Base-by-base conservation (phyloP, 92 coral and sea anemone species). In the Heteractis magnifica region DNA sequence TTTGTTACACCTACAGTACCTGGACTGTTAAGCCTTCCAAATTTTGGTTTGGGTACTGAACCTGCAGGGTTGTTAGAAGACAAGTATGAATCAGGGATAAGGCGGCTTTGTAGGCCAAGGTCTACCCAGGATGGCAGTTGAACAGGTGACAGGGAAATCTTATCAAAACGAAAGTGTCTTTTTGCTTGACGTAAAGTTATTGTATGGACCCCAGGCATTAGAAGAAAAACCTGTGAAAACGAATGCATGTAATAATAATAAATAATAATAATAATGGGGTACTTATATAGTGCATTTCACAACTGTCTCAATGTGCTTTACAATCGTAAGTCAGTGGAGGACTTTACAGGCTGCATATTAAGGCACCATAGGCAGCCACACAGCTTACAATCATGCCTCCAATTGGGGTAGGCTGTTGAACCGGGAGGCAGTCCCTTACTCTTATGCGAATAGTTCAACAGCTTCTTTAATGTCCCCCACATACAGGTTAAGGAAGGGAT, bases 71-170 rank as follows among this genome's bases (percentile, higher is more conserved):
- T 94, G 49, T 14, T 58, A 26, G 94, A 90, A 9, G 65, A 19
- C 16, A 96, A 79, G 72, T 70, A 51, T n/a, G 96, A 86, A 65
- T 96, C 99, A 19, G 99, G 91, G 10, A 96, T 96, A 62, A 86
- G 86, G 8, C 82, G 92, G 71, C 98, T 96, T 83, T 96, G 98
- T 94, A 96, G 90, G 52, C 99, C 99, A 15, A 96, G 87, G 77
- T 94, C 98, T 23, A 88, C 81, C 99, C 99, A 96, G 76, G 85
- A 88, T 4, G 77, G 52, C 56, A 96, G 82, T 26, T 15, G 16
- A 6, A 72, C 73, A 13, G 99, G 98, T 15, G 94, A 92, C 15
- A 96, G 84, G 48, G 84, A 88, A 48, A 96, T 21, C 49, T 84
- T 85, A 50, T 89, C 86, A 72, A 82, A 78, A 51, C 87, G 91